Percentiles rank a stretch among this genome's conserved stretches.
phyloP scores from a whole-genome alignment of 2,888 invertebrate genomes.

The Callinectes sapidus region DNA sequence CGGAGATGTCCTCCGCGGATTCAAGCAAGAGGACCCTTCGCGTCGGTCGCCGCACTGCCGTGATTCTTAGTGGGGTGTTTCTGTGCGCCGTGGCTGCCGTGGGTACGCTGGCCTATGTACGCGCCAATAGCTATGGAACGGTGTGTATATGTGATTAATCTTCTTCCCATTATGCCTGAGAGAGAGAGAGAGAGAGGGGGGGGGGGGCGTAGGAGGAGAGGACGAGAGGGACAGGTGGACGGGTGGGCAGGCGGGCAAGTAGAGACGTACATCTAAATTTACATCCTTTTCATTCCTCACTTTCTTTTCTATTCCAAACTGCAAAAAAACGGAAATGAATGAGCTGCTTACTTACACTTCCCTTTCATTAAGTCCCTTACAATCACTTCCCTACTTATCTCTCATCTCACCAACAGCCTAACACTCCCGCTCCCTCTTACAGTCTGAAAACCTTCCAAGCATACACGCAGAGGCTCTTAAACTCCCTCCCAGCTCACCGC shows the following conservation, averaged over 20 bases:
- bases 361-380: too few species aligned
- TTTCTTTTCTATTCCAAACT: neutral
- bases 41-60: neutral
- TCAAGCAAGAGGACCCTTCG: neutral
- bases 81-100: neutral
- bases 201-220: too few species aligned
- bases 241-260: too few species aligned
- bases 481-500: neutral
- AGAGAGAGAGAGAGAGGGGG: too few species aligned
- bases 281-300: neutral
- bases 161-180: too few species aligned
- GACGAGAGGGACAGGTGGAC: too few species aligned
- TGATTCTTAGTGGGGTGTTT: neutral
- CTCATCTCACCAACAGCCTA: too few species aligned
- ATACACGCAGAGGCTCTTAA: neutral
- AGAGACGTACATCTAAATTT: too few species aligned
- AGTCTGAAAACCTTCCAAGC: neutral
- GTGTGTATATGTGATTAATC: neutral
- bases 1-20: too few species aligned
- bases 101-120: neutral
- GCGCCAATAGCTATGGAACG: neutral
- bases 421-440: neutral
- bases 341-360: neutral
- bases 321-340: neutral
- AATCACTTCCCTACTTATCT: neutral